Conservation (phyloP, 2,888 invertebrate species). For the Kuschelorhynchus macadamiae region DNA sequence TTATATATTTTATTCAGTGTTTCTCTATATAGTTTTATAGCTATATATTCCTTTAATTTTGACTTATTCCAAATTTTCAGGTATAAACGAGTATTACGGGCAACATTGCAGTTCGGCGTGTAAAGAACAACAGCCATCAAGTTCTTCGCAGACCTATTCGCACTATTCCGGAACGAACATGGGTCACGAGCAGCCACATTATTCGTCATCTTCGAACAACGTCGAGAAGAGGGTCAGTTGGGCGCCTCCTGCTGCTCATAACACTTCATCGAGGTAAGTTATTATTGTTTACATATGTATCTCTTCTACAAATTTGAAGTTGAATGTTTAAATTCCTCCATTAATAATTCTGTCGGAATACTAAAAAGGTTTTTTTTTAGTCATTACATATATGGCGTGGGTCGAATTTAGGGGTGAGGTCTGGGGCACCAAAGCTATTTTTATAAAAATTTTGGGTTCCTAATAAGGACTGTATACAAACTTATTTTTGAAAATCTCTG, state of each 20-base stretch:
- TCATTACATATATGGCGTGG: too few relatives aligned
- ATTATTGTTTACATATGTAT: background rate
- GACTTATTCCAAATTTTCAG: conserved; percentile 14
- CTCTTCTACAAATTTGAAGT: conserved; percentile 1
- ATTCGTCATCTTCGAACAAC: conserved; percentile 59
- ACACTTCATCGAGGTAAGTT: conserved; percentile 49
- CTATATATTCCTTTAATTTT: background rate
- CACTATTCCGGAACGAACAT: conserved; percentile 40
- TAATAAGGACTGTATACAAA: too few relatives aligned
- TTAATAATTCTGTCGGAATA: too few relatives aligned
- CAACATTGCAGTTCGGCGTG: conserved; percentile 68
- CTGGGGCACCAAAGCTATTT: too few relatives aligned
- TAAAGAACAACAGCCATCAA: conserved; percentile 65
- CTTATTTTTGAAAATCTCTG: too few relatives aligned
- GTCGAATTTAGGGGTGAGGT: too few relatives aligned
- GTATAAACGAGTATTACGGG: conserved; percentile 53
- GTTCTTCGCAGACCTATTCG: conserved; percentile 24
- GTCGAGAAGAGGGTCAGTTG: conserved; percentile 74
- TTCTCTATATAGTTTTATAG: background rate
- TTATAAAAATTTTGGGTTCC: too few relatives aligned
- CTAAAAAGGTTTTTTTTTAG: too few relatives aligned
- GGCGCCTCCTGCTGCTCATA: conserved; percentile 69
- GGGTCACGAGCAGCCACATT: conserved; percentile 61
- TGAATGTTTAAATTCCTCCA: too few relatives aligned
- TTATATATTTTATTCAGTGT: background rate